Evolutionary conservation across 1,140 invertebrate genomes (phyloP), one percentile per base, ranked within the genome.

Genomic region (Eciton burchellii): DNA sequence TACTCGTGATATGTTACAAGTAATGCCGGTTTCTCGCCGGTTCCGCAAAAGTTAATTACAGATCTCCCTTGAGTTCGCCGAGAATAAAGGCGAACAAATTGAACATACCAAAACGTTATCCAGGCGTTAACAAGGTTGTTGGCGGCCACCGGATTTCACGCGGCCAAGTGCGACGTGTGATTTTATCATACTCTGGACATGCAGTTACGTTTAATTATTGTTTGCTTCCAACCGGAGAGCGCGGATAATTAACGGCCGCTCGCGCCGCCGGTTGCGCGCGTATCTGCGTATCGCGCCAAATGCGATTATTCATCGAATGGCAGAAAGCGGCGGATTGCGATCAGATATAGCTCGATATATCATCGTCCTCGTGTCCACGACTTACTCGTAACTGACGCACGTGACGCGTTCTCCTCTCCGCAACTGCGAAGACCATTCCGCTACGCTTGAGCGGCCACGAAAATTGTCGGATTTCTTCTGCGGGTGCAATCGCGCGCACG

Each of bases 331-430:
- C 26, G 49, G 56, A 49, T 68, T 56, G 49, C 63, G 63, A 49
- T 14, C 65, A 52, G 63, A 77, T 68, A 57, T 68, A 79, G 59
- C 56, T 45, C 56, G 65, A 81, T 35, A 35, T 35, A 35, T 81
- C 68, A 62, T 57, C 49, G 65, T 41, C 49, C 52, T 71, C 56
- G n/a, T 74, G 81, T 19, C 35, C 71, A 24, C 49, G 81, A 65
- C 81, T 82, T 82, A 82, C 59, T 82, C 81, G 81, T 59, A 82
- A 74, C 71, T 82, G 71, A 82, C 59, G 71, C 71, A 82, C 71
- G 71, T 82, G 81, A 81, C 68, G 68, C 41, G 43, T 52, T 81
- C 19, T 43, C 35, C 21, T 62, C 16, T 43, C n/a, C 35, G 35
- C 35, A 73, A 11, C 26, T 54, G 60, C 24, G 26, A 81, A 81